These are phyloP conservation scores for Cardiocondyla obscurior DNA, from an alignment of 1,140 invertebrate genomes.

Conservation along the genomic window DNA sequence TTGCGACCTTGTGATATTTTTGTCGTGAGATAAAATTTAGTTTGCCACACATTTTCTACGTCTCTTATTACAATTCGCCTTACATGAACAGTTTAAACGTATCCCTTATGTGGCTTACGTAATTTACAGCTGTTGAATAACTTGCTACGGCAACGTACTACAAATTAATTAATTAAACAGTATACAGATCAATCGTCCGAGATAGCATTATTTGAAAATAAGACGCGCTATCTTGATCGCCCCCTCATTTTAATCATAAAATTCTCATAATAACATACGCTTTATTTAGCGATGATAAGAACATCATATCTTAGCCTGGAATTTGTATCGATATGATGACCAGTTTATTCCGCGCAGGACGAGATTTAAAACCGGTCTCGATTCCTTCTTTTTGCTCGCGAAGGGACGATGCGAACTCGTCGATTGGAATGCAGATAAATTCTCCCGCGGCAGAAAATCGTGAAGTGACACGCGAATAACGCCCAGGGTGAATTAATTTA, in stretches of 20 bases:
- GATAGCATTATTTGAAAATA: constrained; percentile 17
- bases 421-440: constrained; percentile 48
- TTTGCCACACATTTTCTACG: not conserved
- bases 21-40: not conserved
- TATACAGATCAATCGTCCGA: not conserved
- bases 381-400: not conserved
- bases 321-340: not conserved
- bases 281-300: not conserved
- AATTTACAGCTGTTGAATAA: not conserved
- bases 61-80: not conserved
- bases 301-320: not conserved
- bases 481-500: not conserved
- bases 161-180: not conserved
- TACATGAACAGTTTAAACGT: not conserved
- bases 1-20: constrained; percentile 14
- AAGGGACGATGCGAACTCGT: constrained; percentile 1
- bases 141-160: not conserved
- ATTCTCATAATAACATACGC: not conserved
- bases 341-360: not conserved
- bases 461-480: not conserved
- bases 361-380: constrained; percentile 38
- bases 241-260: not conserved
- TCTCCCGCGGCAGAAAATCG: not conserved
- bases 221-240: not conserved
- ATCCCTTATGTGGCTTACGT: not conserved